Conservation (phyloP, 2,113 vertebrate genomes). For the Hypocryptadius cinnamomeus region DNA sequence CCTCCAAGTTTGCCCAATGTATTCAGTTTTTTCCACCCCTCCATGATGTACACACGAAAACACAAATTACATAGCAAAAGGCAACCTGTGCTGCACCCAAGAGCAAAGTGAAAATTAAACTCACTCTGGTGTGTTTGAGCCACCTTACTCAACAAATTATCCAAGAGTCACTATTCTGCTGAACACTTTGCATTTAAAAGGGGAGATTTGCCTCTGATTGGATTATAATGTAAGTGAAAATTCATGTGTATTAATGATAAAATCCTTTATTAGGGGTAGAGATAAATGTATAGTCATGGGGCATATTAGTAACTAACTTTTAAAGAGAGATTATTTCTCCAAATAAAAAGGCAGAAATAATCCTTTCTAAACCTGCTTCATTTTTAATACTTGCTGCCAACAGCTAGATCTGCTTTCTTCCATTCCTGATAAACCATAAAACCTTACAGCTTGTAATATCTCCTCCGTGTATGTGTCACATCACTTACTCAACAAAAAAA, state of each 20-base stretch:
- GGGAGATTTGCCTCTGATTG: conserved; percentile 47
- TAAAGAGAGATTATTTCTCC: conserved; percentile 55
- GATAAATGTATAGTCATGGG: conserved; percentile 42
- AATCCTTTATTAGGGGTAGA: conserved; percentile 32
- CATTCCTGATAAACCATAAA: not conserved
- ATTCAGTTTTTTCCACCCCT: not conserved
- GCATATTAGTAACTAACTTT: conserved; percentile 45
- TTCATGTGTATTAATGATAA: conserved; percentile 35
- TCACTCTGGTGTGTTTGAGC: not conserved
- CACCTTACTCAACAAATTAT: not conserved
- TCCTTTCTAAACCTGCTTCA: conserved; percentile 41
- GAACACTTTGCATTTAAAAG: not conserved
- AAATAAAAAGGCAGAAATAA: conserved; percentile 61
- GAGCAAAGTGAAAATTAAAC: not conserved
- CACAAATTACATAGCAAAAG: not conserved
- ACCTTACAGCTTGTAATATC: not conserved
- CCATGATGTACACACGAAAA: not conserved
- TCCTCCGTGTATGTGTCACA: not conserved
- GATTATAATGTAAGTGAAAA: conserved; percentile 48
- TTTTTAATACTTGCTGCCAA: conserved; percentile 38
- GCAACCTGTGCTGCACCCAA: not conserved
- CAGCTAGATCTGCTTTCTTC: conserved; percentile 32
- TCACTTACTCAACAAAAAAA: not conserved
- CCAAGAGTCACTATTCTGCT: not conserved
- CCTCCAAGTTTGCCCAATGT: not conserved